A percentile compares a stretch with the other conserved stretches of the same genome.
Conservation (phyloP, 2,888 invertebrate species). For the Masnerella sp. region DNA sequence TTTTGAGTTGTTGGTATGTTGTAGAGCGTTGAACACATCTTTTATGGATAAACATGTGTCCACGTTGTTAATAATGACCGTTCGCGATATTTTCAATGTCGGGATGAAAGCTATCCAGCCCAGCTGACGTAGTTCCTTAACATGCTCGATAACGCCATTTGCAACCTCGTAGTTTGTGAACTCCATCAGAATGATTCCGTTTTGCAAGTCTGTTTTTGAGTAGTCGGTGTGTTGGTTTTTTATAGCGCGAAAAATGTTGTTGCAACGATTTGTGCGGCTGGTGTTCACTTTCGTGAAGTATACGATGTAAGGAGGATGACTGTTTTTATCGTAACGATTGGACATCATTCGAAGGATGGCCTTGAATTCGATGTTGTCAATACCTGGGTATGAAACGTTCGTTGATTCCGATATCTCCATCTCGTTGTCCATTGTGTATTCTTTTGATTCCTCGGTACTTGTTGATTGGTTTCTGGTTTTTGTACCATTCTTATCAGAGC, state of each 20-base stretch:
- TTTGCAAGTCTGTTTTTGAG: background rate
- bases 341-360: slow-evolving; percentile 16
- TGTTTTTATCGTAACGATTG: slow-evolving; percentile 29
- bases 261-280: background rate
- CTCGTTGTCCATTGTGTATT: too few species aligned
- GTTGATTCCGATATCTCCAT: too few species aligned
- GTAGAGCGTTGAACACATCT: background rate
- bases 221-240: slow-evolving; percentile 16
- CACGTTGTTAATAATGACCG: slow-evolving; percentile 29
- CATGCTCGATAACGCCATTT: slow-evolving; percentile 14
- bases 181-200: slow-evolving; percentile 33
- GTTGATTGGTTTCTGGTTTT: too few species aligned
- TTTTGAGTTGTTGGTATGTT: slow-evolving; percentile 6
- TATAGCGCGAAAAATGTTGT: slow-evolving; percentile 30
- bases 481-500: too few species aligned
- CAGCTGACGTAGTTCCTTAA: slow-evolving; percentile 25
- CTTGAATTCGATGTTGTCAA: slow-evolving; percentile 12
- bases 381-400: too few species aligned
- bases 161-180: slow-evolving; percentile 22
- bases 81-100: slow-evolving; percentile 20
- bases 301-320: slow-evolving; percentile 30
- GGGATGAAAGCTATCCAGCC: slow-evolving; percentile 42
- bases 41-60: slow-evolving; percentile 3
- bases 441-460: too few species aligned
- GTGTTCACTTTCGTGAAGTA: slow-evolving; percentile 28